These are phyloP conservation scores for Ephestia elutella DNA, from an alignment of 1,140 invertebrate species.

Conservation along the genomic window DNA sequence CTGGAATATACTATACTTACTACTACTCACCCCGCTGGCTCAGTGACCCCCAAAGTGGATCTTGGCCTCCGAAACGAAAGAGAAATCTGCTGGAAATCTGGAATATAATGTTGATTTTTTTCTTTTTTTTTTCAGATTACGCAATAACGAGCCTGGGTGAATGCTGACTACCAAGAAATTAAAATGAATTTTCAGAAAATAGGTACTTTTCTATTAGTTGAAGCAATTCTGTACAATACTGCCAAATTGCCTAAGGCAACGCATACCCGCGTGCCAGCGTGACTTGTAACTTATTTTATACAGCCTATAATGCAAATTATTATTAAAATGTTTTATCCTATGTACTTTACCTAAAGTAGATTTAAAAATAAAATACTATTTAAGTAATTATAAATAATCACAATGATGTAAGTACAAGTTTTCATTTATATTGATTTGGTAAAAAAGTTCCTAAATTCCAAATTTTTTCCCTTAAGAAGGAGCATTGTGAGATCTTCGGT, in stretches of 20 bases:
- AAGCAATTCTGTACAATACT: neutral
- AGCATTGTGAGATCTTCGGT: too few relatives aligned
- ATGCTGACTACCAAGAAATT: constrained; percentile 39
- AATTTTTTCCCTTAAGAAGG: constrained; percentile 13
- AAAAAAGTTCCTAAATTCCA: constrained; percentile 31
- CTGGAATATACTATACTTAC: too few relatives aligned
- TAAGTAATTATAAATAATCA: neutral
- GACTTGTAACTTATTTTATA: too few relatives aligned
- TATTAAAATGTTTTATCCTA: too few relatives aligned
- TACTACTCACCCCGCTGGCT: too few relatives aligned
- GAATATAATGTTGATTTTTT: too few relatives aligned
- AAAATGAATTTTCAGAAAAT: neutral
- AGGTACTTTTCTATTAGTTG: neutral
- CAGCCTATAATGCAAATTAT: too few relatives aligned
- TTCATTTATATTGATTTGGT: constrained; percentile 16
- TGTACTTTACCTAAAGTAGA: neutral
- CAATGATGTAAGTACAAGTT: constrained; percentile 12
- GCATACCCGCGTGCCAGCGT: too few relatives aligned
- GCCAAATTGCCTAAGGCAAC: too few relatives aligned
- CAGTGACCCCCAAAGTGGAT: too few relatives aligned
- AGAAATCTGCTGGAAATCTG: too few relatives aligned
- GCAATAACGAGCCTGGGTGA: constrained; percentile 59
- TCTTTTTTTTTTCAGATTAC: constrained; percentile 47
- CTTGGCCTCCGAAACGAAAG: too few relatives aligned
- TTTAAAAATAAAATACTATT: neutral